Evolutionary conservation across 2,113 vertebrate genomes (phyloP).

Genomic region (Suncus etruscus): DNA sequence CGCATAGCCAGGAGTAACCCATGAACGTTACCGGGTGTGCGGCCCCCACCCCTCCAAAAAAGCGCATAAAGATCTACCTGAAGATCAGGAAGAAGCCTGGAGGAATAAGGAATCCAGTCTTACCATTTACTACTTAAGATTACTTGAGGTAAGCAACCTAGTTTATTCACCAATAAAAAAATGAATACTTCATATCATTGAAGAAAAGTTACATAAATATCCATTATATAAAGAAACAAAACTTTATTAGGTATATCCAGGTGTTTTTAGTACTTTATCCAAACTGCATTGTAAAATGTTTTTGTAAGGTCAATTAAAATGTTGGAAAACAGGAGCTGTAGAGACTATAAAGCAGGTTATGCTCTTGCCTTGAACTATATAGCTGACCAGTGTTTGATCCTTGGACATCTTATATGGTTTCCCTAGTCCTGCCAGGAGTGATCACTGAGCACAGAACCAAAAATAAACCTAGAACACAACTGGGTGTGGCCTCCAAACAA

Average conservation of each 20-base stretch:
- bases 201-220: not conserved
- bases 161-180: not conserved
- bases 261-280: slow-evolving; percentile 24
- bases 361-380: too few relatives aligned
- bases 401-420: too few relatives aligned
- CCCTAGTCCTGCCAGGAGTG: too few relatives aligned
- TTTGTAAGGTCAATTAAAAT: slow-evolving; percentile 9
- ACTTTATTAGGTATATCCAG: not conserved
- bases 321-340: too few relatives aligned
- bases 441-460: too few relatives aligned
- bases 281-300: slow-evolving; percentile 10
- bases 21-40: too few relatives aligned
- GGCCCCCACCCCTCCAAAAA: not conserved
- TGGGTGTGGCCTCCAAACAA: too few relatives aligned
- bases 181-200: not conserved
- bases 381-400: too few relatives aligned
- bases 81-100: not conserved
- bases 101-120: too few relatives aligned
- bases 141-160: not conserved
- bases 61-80: not conserved
- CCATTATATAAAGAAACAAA: not conserved
- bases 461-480: too few relatives aligned
- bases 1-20: too few relatives aligned
- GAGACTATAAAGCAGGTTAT: too few relatives aligned
- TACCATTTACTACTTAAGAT: not conserved